phyloP scores from a whole-genome alignment of 2,888 invertebrate species.

The Eristalinus aeneus region DNA sequence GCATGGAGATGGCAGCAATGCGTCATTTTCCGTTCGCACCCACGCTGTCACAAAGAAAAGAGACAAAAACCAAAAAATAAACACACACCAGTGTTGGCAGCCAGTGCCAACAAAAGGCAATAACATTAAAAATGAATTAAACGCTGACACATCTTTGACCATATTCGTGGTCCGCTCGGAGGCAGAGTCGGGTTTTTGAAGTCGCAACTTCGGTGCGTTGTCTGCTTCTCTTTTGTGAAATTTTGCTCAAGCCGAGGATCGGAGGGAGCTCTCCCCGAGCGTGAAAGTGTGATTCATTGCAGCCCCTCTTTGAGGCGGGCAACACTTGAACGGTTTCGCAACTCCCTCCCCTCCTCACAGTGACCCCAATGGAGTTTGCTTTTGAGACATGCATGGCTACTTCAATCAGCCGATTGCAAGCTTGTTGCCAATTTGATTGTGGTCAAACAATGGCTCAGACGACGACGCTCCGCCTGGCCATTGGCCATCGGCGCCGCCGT shows the following conservation, averaged over 20 bases:
- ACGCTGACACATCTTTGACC: constrained; percentile 58
- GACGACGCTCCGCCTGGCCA: not conserved
- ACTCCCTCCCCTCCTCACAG: constrained; percentile 1
- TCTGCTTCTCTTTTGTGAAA: constrained; percentile 57
- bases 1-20: not conserved
- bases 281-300: constrained; percentile 39
- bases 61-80: not conserved
- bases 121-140: constrained; percentile 66
- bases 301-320: constrained; percentile 2
- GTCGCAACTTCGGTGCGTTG: constrained; percentile 22
- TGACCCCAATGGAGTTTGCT: constrained; percentile 34
- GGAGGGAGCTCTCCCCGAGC: not conserved
- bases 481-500: constrained; percentile 5
- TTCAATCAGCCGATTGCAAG: constrained; percentile 15
- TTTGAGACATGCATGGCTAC: constrained; percentile 6
- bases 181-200: constrained; percentile 1
- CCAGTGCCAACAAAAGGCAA: constrained; percentile 50
- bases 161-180: constrained; percentile 45
- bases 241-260: constrained; percentile 48
- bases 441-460: constrained; percentile 11
- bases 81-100: not conserved
- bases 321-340: constrained; percentile 23
- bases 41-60: constrained; percentile 39
- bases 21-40: not conserved
- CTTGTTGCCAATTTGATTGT: constrained; percentile 29